A percentile compares a stretch with the other conserved stretches of the same genome.
Conservation (phyloP, 2,797 vertebrate species). For the Sternotherus odoratus region DNA sequence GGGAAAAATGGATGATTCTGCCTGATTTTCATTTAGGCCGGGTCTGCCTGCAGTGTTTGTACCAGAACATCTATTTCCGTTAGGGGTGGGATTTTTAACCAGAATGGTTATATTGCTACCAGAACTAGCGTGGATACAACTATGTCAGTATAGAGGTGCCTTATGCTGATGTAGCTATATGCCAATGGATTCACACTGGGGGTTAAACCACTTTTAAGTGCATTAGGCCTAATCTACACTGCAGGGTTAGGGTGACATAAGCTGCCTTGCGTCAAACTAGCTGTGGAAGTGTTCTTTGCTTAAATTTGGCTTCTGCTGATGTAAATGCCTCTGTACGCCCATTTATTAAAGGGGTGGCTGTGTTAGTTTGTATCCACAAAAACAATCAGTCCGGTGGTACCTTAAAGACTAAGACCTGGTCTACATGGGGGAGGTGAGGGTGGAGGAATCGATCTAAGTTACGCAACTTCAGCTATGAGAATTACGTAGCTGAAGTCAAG, state of each 20-base stretch:
- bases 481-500: too few species aligned
- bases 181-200: background rate
- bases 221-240: background rate
- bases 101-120: background rate
- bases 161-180: background rate
- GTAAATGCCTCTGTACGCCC: background rate
- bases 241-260: background rate
- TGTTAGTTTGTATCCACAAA: too few species aligned
- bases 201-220: background rate
- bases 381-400: too few species aligned
- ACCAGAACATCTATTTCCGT: background rate
- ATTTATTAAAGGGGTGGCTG: background rate
- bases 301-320: background rate
- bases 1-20: background rate
- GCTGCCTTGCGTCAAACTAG: background rate
- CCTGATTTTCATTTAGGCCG: background rate
- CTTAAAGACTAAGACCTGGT: too few species aligned
- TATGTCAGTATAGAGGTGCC: background rate
- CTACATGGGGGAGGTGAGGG: too few species aligned
- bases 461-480: too few species aligned
- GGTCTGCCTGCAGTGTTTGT: background rate
- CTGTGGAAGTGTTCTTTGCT: background rate
- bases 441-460: too few species aligned
- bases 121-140: background rate
- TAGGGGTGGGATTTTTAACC: background rate